Base-by-base conservation (phyloP, 2,888 invertebrate genomes). In the Tetragnatha montana region DNA sequence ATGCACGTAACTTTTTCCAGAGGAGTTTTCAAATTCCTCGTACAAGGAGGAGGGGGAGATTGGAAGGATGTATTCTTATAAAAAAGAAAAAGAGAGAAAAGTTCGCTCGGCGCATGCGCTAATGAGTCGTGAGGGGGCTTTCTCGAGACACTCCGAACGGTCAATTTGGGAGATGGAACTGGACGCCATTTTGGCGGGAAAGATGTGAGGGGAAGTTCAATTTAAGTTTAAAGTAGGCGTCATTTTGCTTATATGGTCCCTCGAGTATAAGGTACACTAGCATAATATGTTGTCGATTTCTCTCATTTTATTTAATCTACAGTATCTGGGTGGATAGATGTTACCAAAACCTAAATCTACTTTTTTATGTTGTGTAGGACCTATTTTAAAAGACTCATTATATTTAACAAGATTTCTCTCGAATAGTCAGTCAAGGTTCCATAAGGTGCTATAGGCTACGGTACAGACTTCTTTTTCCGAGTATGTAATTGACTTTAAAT, bases 101-200 rank as follows among this genome's bases (percentile, higher is more conserved):
- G 60, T 6, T 35, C 35, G 8, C 22, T 21, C 14, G 17, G 21
- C 60, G 60, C 60, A 68, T 78, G 60, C 21, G 60, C 22, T 78
- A 78, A 78, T 60, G 78, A 75, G 75, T 17, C 22, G 60, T 17
- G 51, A 6, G 60, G 60, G 14, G 6, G 17, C 3, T 76, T 47
- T 50, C 35, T 35, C 35, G 35, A 35, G 35, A 35, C 35, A 4
- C 17, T 60, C 60, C 17, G 60, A 60, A 17, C n/a, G 47, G 47
- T 75, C 75, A 75, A 75, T 75, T 75, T 75, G 35, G 17, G 47
- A 49, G 75, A 75, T 75, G 8, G 35, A 47, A 49, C n/a, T 47
- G 47, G 8, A 49, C 75, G 47, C 35, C 35, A 75, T 49, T 47
- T 75, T 75, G 17, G 60, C 4, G 60, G 12, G 0, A 35, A 35